phyloP scores from a whole-genome alignment of 1,140 invertebrate species.

The Neodiprion pinetum region DNA sequence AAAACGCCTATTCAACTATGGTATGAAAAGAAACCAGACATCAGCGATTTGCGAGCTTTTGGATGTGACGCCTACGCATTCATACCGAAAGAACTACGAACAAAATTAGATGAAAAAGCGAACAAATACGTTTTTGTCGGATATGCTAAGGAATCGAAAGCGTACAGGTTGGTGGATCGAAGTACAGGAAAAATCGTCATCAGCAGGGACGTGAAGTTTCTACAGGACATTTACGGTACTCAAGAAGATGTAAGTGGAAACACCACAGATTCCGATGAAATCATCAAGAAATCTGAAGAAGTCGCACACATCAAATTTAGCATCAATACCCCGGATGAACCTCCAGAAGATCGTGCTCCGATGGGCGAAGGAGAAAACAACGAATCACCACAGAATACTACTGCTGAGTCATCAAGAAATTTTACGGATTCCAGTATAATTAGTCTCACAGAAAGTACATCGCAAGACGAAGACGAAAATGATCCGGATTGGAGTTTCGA shows the following conservation, averaged over 20 bases:
- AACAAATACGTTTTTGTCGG: conserved; percentile 28
- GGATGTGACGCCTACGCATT: conserved; percentile 38
- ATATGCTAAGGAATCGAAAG: conserved; percentile 30
- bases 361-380: conserved; percentile 11
- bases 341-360: neutral
- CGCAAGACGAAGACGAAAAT: neutral
- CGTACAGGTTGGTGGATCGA: conserved; percentile 37
- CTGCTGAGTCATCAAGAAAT: neutral
- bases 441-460: neutral
- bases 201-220: conserved; percentile 28
- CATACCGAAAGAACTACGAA: conserved; percentile 32
- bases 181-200: conserved; percentile 34
- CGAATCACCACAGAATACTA: neutral
- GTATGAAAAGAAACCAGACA: conserved; percentile 37
- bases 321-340: no score
- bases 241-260: no score
- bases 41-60: conserved; percentile 43
- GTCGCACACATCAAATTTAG: no score
- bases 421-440: neutral
- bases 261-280: no score
- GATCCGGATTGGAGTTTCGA: conserved; percentile 2
- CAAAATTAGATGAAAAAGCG: conserved; percentile 21
- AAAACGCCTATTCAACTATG: conserved; percentile 39
- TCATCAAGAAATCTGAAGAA: no score
- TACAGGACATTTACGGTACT: no score